A percentile compares a stretch with the other conserved stretches of the same genome.
Conservation (phyloP, 2,113 vertebrate species). For the Naja naja region DNA sequence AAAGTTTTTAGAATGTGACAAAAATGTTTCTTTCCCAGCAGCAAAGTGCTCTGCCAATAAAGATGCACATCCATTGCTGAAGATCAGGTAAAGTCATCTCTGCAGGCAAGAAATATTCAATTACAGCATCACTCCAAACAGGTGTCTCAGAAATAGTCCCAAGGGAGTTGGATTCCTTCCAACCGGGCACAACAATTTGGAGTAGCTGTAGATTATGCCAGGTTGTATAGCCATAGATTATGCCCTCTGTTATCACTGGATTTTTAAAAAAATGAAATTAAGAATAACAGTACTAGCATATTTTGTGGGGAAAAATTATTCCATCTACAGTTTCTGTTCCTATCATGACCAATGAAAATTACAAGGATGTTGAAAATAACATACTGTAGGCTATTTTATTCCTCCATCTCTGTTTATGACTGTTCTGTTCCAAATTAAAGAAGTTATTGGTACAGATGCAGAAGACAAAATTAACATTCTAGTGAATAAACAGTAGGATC, state of each 20-base stretch:
- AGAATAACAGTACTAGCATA: neutral
- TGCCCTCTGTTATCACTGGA: neutral
- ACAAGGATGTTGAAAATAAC: neutral
- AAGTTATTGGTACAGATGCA: neutral
- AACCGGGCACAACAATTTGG: neutral
- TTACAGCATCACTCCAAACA: neutral
- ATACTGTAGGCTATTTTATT: neutral
- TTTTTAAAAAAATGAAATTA: neutral
- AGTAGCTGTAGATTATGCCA: neutral
- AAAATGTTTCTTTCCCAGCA: neutral
- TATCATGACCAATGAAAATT: neutral
- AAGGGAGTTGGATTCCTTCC: neutral
- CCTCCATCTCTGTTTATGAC: neutral
- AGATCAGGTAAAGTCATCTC: neutral
- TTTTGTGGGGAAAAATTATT: neutral
- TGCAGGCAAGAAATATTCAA: neutral
- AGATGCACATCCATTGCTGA: neutral
- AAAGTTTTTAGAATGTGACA: neutral
- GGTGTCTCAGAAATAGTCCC: neutral
- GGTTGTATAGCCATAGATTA: neutral
- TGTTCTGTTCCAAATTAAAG: neutral
- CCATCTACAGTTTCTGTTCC: neutral
- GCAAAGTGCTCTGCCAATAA: neutral
- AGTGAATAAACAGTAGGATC: neutral
- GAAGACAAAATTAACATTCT: neutral